Conservation (phyloP, 2,797 vertebrate species). For the Yasuhikotakia modesta region DNA sequence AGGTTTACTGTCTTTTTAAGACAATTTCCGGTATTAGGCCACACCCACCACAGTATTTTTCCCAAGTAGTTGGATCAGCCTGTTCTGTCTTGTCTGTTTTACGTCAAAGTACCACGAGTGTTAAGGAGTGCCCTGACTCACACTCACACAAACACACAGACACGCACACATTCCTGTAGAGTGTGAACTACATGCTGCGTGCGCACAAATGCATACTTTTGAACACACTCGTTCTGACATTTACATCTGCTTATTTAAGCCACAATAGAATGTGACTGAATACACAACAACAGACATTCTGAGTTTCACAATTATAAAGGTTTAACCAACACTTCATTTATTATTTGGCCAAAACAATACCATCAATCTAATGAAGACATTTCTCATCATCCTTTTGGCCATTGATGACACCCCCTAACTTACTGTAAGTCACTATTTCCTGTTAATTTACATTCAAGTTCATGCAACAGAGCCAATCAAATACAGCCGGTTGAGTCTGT, state of each 20-base stretch:
- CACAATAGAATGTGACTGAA: not conserved
- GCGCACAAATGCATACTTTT: conserved; percentile 19
- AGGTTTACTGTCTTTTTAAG: conserved; percentile 48
- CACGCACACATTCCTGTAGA: conserved; percentile 70
- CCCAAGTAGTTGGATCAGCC: conserved; percentile 58
- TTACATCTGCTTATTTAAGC: not conserved
- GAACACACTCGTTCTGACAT: conserved; percentile 17
- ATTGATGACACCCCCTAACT: not conserved
- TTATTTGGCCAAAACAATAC: not conserved
- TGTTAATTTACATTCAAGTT: conserved; percentile 24
- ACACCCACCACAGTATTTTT: conserved; percentile 76
- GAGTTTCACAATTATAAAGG: conserved; percentile 1
- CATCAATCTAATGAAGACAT: not conserved
- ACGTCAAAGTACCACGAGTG: conserved; percentile 71
- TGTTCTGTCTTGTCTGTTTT: conserved; percentile 70
- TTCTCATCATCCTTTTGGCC: not conserved
- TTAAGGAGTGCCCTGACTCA: conserved; percentile 78
- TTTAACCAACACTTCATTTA: not conserved
- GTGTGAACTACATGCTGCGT: conserved; percentile 61
- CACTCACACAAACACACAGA: conserved; percentile 47
- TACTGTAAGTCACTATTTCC: conserved; percentile 15
- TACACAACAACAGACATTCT: not conserved
- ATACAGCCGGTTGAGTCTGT: not conserved
- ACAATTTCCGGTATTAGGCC: conserved; percentile 69
- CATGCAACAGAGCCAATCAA: conserved; percentile 2